Evolutionary conservation across 2,113 vertebrate species (phyloP), one percentile per base, ranked within the genome.

Genomic region (Pangasianodon hypophthalmus): DNA sequence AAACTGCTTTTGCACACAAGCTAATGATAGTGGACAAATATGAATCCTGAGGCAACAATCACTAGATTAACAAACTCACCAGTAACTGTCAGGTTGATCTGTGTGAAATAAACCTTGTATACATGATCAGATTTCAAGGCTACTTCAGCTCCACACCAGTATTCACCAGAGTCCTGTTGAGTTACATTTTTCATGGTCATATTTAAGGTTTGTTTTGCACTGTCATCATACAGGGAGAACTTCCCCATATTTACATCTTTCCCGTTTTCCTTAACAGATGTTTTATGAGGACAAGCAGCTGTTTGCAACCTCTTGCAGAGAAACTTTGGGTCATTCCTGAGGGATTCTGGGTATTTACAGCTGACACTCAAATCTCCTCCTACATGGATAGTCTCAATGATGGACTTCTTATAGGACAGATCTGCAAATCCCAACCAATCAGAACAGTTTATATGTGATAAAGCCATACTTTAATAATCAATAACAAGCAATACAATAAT

Each of bases 341-440:
- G 73, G 75, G 84, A 79, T 90, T 81, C 37, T 90, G 89, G 75
- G 60, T 71, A 83, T 86, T 71, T 87, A 80, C 62, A 87, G 75
- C 41, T 79, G 69, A 85, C 18, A 13, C 18, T 77, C 10, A 85
- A 54, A 85, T 69, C 56, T 85, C 0, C 26, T 60, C 88, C 88
- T 77, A 52, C 64, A 77, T 71, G 24, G 64, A 56, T 82, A 44
- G 88, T 84, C 41, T 60, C 3, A 52, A 10, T 85, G 88, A 89
- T 89, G 82, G 1, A 77, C 69, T 37, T 85, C 69, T 41, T 19
- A 84, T 48, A 85, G 46, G 52, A 89, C 44, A 1, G 37, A 85
- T 60, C 88, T 89, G 83, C 13, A 62, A 62, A 46, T 19, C 81
- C 56, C 48, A 56, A 82, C 48, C 37, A 37, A 37, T 83, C 50